Conservation (phyloP, 2,888 invertebrate species). For the Cristatella mucedo region DNA sequence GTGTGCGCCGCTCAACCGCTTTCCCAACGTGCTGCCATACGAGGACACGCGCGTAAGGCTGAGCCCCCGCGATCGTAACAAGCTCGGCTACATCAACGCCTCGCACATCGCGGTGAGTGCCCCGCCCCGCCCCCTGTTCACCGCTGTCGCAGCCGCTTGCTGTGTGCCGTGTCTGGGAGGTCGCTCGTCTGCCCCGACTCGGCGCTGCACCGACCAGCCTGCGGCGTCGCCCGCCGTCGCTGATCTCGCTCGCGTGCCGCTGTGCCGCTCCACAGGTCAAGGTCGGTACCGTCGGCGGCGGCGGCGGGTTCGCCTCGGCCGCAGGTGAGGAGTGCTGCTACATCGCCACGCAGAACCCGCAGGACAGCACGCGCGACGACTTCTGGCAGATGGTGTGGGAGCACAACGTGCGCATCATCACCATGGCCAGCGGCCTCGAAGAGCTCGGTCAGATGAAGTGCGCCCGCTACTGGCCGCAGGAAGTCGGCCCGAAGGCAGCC, state of each 20-base stretch:
- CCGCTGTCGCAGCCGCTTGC: too few relatives aligned
- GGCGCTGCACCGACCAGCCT: background rate
- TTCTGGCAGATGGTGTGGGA: slow-evolving; percentile 87
- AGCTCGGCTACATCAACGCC: slow-evolving; percentile 77
- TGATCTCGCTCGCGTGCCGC: too few relatives aligned
- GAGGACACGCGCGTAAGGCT: slow-evolving; percentile 72
- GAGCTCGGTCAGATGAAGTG: slow-evolving; percentile 38
- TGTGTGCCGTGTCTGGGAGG: too few relatives aligned
- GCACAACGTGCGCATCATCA: slow-evolving; percentile 63
- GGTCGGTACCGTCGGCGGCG: background rate
- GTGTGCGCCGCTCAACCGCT: slow-evolving; percentile 45
- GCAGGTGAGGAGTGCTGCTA: slow-evolving; percentile 62
- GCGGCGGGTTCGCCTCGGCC: too few relatives aligned
- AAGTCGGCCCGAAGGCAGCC: slow-evolving; percentile 30
- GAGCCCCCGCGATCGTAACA: slow-evolving; percentile 64
- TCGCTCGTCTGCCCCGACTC: slow-evolving; percentile 14
- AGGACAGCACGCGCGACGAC: slow-evolving; percentile 46
- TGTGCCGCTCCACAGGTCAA: background rate
- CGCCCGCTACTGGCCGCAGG: slow-evolving; percentile 41
- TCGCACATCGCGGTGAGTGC: slow-evolving; percentile 69
- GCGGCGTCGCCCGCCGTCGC: too few relatives aligned
- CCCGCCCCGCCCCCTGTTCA: too few relatives aligned
- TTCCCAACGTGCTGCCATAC: slow-evolving; percentile 65
- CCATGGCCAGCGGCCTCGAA: slow-evolving; percentile 52
- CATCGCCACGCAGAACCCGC: slow-evolving; percentile 59